These are phyloP conservation scores for Apoderus coryli DNA, from an alignment of 2,888 invertebrate genomes.

Conservation along the genomic window DNA sequence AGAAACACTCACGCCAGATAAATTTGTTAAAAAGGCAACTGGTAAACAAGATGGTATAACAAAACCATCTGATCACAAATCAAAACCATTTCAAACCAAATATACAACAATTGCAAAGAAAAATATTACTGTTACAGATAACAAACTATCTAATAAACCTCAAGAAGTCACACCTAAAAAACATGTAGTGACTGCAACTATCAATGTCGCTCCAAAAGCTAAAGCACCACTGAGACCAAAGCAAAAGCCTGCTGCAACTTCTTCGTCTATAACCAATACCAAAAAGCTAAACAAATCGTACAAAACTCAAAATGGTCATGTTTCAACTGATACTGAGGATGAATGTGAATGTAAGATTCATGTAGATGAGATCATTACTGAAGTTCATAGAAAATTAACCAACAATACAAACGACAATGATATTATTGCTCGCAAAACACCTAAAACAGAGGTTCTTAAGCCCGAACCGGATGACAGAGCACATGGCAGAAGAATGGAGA, in stretches of 20 bases:
- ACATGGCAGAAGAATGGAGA: constrained; percentile 17
- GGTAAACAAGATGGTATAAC: constrained; percentile 9
- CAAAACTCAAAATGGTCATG: constrained; percentile 20
- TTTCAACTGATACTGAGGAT: constrained; percentile 22
- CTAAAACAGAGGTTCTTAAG: constrained; percentile 26
- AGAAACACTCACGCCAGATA: constrained; percentile 13
- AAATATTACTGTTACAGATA: constrained; percentile 16
- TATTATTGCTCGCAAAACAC: constrained; percentile 34
- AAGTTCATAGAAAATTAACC: constrained; percentile 34
- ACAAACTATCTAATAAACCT: too few species aligned
- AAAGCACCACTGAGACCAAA: constrained; percentile 15
- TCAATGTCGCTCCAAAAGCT: constrained; percentile 21
- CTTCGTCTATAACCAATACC: constrained; percentile 12
- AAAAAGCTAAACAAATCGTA: constrained; percentile 13
- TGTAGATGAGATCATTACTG: constrained; percentile 16
- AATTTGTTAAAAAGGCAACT: constrained; percentile 11
- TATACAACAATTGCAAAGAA: constrained; percentile 27
- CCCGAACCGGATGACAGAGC: constrained; percentile 17
- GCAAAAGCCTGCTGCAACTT: constrained; percentile 12
- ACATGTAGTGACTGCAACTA: constrained; percentile 24
- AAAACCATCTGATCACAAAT: constrained; percentile 10
- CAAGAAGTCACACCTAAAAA: constrained; percentile 16
- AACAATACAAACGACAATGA: constrained; percentile 42
- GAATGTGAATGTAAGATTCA: constrained; percentile 21
- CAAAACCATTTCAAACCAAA: constrained; percentile 12